Evolutionary conservation across 2,113 vertebrate genomes (phyloP).

Genomic region (Barbus barbus): DNA sequence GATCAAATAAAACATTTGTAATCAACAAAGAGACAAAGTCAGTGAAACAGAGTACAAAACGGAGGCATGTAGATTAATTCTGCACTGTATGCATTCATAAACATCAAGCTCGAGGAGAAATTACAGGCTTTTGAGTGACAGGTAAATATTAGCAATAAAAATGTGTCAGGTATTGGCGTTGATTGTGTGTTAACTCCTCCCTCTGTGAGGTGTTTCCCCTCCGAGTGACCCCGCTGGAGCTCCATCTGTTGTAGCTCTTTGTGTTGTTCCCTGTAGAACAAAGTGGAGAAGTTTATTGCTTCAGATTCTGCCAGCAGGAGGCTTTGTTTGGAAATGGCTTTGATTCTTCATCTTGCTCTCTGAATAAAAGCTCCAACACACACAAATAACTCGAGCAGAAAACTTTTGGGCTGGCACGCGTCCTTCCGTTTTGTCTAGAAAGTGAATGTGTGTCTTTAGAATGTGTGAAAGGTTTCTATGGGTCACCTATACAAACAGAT

Average conservation of each 20-base stretch:
- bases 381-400: neutral
- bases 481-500: slow-evolving; percentile 17
- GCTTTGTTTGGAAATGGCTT: slow-evolving; percentile 31
- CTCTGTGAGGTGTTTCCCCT: slow-evolving; percentile 11
- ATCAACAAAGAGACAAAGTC: neutral
- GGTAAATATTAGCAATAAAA: slow-evolving; percentile 11
- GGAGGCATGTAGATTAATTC: slow-evolving; percentile 9
- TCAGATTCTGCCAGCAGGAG: slow-evolving; percentile 15
- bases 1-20: neutral
- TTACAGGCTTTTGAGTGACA: slow-evolving; percentile 20
- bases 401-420: neutral
- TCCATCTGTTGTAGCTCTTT: slow-evolving; percentile 46
- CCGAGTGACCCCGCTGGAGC: neutral
- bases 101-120: slow-evolving; percentile 6
- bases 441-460: neutral
- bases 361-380: slow-evolving; percentile 17
- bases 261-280: slow-evolving; percentile 42
- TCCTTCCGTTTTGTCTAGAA: slow-evolving; percentile 7
- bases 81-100: neutral
- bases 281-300: slow-evolving; percentile 41
- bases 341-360: slow-evolving; percentile 25
- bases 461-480: neutral
- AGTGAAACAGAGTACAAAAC: neutral
- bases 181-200: slow-evolving; percentile 11
- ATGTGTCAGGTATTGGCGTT: neutral